Base-by-base conservation (phyloP, 2,113 vertebrate genomes). In the Lucifuga dentata region DNA sequence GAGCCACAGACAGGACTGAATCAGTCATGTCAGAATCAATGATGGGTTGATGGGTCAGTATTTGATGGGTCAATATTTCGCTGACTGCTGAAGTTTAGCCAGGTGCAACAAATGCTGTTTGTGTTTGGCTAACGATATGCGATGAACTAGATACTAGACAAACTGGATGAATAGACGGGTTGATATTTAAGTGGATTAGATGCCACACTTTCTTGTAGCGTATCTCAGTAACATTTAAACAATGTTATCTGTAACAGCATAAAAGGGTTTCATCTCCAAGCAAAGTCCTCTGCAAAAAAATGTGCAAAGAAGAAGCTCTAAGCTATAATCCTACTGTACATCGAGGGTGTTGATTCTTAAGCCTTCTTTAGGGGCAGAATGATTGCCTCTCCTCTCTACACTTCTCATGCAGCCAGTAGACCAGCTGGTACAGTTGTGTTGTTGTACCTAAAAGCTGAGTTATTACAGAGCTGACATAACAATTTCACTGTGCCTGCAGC, bases 291-390 rank as follows among this genome's bases (percentile, higher is more conserved):
- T n/a, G 48, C 13, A 12, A 7, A 60, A 35, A 71, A 68, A 50
- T 2, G 45, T 65, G 63, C 59, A 29, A 56, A 66, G 55, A 48
- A 1, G 36, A 68, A 51, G 62, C 57, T 43, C 15, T 41, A 12
- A 76, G 49, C 24, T 32, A 1, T 63, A 64, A 76, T 63, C 64
- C 46, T 26, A 63, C 7, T 29, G n/a, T n/a, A n/a, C 72, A 58
- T 43, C 11, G 53, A 46, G 21, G 32, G 35, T 40, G 63, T 7
- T 49, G 39, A 76, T 68, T 58, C 21, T 3, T 66, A 73, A 52
- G 48, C 39, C 56, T 75, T 48, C 17, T 24, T 78, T 0, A 5
- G 35, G 38, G 2, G 52, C 20, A 48, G 13, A 23, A 60, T 20
- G 16, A n/a, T 35, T 61, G 36, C 10, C n/a, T 36, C 5, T 57